Evolutionary conservation across 2,888 invertebrate species (phyloP), one percentile per base, ranked within the genome.

Genomic region (Litoditis marina): DNA sequence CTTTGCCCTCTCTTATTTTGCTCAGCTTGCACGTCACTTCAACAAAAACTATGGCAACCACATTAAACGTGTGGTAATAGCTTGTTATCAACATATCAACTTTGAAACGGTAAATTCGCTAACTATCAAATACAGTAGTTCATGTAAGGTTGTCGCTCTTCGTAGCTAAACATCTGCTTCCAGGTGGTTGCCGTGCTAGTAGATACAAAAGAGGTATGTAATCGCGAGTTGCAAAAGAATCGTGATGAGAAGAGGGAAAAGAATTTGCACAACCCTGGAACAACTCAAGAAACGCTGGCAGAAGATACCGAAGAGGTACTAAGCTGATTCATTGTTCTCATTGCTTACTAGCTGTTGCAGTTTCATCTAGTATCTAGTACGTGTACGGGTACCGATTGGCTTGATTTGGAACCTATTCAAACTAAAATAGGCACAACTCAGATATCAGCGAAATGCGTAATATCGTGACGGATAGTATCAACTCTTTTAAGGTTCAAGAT

Each of bases 181-280:
- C 49, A 61, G 61, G 34, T 54, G 5, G 51, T 34, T 36, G 61
- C 61, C 16, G 55, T 42, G 34, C 47, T 61, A 8, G 55, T 61
- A 13, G 54, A 54, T 30, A 54, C 49, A n/a, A 54, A 55, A 55
- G 28, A 22, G 8, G 54, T 54, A 22, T 47, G 54, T 34, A 47
- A 47, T 25, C 34, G 27, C 8, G 61, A 55, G 22, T 39, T 61
- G 16, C 54, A 31, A 28, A 54, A 61, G 34, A 54, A 54, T 60
- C 53, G 60, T 8, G 31, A 60, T 22, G 54, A 61, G 36, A 61
- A 54, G 44, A 54, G 27, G 11, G 54, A 54, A 31, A 46, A 54
- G 34, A 61, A 61, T 31, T 27, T 60, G 27, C 22, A 36, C 6
- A 61, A 47, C 28, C 61, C 47, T 4, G 49, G 31, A 2, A 47